Percentiles rank a stretch among this genome's conserved stretches.
Conservation (phyloP, 2,797 vertebrate genomes). For the Choloepus didactylus region DNA sequence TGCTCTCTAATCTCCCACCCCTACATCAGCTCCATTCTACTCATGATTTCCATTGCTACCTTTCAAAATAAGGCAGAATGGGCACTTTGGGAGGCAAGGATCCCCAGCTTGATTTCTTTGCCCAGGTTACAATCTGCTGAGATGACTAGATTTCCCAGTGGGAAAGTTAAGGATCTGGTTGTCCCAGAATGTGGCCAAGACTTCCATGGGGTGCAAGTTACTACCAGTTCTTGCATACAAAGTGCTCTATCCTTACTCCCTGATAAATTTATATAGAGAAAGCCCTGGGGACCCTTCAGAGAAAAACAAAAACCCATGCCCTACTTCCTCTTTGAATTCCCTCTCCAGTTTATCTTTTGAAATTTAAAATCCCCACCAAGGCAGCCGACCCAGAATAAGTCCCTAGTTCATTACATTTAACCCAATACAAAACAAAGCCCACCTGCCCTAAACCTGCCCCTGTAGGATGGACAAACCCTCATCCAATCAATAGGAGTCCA, state of each 20-base stretch:
- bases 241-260: not conserved
- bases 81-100: not conserved
- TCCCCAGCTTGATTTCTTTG: not conserved
- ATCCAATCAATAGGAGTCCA: no score
- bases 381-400: no score
- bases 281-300: no score
- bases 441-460: no score
- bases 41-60: not conserved
- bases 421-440: no score
- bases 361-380: no score
- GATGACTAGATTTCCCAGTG: not conserved
- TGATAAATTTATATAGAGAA: no score
- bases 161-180: conserved; percentile 1
- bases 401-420: no score
- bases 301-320: no score
- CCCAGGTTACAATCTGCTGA: not conserved
- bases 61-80: conserved; percentile 44
- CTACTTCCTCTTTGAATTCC: no score
- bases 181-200: conserved; percentile 2
- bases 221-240: not conserved
- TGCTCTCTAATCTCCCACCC: not conserved
- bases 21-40: not conserved
- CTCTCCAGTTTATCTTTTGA: no score
- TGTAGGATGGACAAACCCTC: no score
- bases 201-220: not conserved